A percentile compares a stretch with the other conserved stretches of the same genome.
phyloP scores from a whole-genome alignment of 92 coral and sea anemone genomes.

The Nematostella vectensis region DNA sequence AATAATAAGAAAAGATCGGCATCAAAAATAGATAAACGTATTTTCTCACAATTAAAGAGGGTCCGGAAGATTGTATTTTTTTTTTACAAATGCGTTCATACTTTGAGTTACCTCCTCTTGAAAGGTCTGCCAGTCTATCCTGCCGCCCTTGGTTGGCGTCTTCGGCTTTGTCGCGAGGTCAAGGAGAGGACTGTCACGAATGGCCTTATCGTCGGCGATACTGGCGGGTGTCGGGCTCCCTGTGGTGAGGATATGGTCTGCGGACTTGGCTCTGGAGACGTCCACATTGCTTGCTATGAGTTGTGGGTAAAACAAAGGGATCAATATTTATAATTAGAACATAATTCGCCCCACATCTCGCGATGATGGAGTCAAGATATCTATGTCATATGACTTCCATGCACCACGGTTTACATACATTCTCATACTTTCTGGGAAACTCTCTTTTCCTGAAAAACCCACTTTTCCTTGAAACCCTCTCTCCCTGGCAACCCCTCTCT shows the following conservation, averaged over 20 bases:
- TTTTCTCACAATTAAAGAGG: too few species aligned
- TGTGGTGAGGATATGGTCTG: constrained; percentile 43
- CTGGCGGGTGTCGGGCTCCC: constrained; percentile 14
- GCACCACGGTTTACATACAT: too few species aligned
- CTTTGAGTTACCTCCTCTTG: constrained; percentile 90
- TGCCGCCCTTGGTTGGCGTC: constrained; percentile 34
- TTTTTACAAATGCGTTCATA: too few species aligned
- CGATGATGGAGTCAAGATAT: background rate
- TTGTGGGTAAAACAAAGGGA: background rate
- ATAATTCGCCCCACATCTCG: background rate
- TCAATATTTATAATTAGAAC: too few species aligned
- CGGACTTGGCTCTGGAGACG: constrained; percentile 60
- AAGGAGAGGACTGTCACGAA: constrained; percentile 19
- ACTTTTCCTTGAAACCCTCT: too few species aligned
- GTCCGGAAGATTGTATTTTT: too few species aligned
- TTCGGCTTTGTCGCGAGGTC: constrained; percentile 16
- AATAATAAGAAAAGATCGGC: too few species aligned
- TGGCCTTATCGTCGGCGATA: constrained; percentile 22
- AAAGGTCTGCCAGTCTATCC: constrained; percentile 85
- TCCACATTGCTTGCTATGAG: constrained; percentile 39
- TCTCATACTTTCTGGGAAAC: too few species aligned
- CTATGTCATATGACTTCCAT: too few species aligned
- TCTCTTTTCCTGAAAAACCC: too few species aligned
- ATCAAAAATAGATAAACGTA: too few species aligned
- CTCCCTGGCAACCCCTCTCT: too few species aligned